Conservation (phyloP, 2,797 vertebrate genomes). For the Pelobates cultripes region DNA sequence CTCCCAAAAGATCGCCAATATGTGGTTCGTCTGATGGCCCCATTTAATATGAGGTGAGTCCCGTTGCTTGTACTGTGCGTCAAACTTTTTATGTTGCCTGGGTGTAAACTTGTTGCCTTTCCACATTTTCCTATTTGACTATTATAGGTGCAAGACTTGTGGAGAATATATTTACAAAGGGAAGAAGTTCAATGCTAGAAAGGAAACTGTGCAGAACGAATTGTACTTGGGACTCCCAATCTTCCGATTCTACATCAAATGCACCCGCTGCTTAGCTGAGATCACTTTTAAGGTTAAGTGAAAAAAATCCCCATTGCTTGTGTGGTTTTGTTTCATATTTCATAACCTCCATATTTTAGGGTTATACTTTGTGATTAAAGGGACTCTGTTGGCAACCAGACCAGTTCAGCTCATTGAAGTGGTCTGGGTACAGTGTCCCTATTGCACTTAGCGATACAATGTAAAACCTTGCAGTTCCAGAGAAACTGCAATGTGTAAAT, state of each 20-base stretch:
- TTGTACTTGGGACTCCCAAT: conserved; percentile 83
- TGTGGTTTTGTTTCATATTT: background rate
- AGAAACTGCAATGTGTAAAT: too few species aligned
- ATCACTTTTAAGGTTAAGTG: conserved; percentile 93
- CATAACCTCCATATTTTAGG: too few species aligned
- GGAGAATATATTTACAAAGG: conserved; percentile 99
- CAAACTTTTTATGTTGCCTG: background rate
- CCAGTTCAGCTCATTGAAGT: too few species aligned
- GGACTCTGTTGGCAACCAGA: too few species aligned
- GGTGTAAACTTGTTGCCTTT: background rate
- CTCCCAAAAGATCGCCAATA: conserved; percentile 94
- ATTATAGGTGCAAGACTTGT: conserved; percentile 89
- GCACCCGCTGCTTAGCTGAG: conserved; percentile 92
- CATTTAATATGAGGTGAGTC: conserved; percentile 92
- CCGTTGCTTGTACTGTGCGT: background rate
- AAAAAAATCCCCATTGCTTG: background rate
- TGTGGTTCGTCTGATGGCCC: conserved; percentile 91
- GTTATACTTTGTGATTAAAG: too few species aligned
- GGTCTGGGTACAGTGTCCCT: too few species aligned
- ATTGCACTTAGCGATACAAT: too few species aligned
- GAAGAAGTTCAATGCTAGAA: conserved; percentile 91
- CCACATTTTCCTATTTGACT: too few species aligned
- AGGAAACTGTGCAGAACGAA: conserved; percentile 50
- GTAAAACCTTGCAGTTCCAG: too few species aligned
- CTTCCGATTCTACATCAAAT: conserved; percentile 99